Percentiles rank a stretch among this genome's conserved stretches.
Conservation (phyloP, 1,140 invertebrate species). For the Cydia strobilella region DNA sequence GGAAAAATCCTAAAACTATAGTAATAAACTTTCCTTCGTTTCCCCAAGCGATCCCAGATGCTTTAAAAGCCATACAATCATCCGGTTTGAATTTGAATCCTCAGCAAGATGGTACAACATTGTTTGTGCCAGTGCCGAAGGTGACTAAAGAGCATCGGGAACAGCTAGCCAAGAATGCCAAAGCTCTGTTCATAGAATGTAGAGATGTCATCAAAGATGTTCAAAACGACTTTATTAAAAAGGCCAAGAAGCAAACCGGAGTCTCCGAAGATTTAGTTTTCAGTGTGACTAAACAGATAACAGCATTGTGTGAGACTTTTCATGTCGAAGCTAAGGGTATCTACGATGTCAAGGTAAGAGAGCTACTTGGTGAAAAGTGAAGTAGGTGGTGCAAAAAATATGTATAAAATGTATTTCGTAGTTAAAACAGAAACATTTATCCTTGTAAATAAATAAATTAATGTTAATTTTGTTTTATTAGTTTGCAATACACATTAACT, state of each 20-base stretch:
- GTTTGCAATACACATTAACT: no score
- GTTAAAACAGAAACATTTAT: background rate
- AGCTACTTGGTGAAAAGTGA: slow-evolving; percentile 82
- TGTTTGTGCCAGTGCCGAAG: slow-evolving; percentile 94
- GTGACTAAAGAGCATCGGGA: slow-evolving; percentile 96
- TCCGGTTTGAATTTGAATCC: slow-evolving; percentile 96
- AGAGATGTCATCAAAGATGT: slow-evolving; percentile 89
- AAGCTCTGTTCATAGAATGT: slow-evolving; percentile 89
- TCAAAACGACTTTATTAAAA: slow-evolving; percentile 87
- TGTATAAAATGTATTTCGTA: background rate
- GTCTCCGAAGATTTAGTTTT: slow-evolving; percentile 85
- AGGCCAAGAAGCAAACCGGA: slow-evolving; percentile 83
- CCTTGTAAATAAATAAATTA: background rate
- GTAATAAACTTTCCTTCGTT: slow-evolving; percentile 91
- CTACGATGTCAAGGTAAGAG: slow-evolving; percentile 85
- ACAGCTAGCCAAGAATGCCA: slow-evolving; percentile 92
- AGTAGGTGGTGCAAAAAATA: background rate
- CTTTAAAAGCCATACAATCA: slow-evolving; percentile 86
- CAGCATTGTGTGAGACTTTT: slow-evolving; percentile 84
- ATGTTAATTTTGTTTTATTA: no score
- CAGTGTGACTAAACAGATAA: slow-evolving; percentile 85
- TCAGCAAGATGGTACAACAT: slow-evolving; percentile 94
- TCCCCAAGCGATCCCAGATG: slow-evolving; percentile 90
- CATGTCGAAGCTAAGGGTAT: slow-evolving; percentile 85
- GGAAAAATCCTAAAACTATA: slow-evolving; percentile 93